These are phyloP conservation scores for Hermetia illucens DNA, from an alignment of 1,140 invertebrate genomes.

Conservation along the genomic window DNA sequence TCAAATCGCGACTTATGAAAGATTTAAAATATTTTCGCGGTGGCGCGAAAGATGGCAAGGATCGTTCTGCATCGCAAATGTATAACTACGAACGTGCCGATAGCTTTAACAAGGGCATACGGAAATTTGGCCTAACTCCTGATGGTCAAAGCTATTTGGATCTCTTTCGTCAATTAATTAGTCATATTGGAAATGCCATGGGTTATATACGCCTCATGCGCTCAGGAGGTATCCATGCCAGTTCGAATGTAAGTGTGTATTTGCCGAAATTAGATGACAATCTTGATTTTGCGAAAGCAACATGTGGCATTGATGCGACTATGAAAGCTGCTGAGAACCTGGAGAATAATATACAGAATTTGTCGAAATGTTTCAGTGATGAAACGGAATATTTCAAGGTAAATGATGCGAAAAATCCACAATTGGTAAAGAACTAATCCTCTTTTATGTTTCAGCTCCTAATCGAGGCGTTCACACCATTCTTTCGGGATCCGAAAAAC, in stretches of 20 bases:
- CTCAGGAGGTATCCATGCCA: constrained; percentile 85
- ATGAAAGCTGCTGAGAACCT: constrained; percentile 54
- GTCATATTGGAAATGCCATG: constrained; percentile 92
- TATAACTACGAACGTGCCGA: constrained; percentile 85
- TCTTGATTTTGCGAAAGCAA: constrained; percentile 45
- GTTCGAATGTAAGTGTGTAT: constrained; percentile 80
- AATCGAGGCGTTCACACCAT: constrained; percentile 82
- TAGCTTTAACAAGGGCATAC: constrained; percentile 86
- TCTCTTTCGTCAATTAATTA: constrained; percentile 81
- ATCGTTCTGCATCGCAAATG: constrained; percentile 31
- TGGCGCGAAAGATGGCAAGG: constrained; percentile 24
- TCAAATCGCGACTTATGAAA: constrained; percentile 87
- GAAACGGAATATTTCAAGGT: constrained; percentile 91
- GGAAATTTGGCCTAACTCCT: constrained; percentile 70
- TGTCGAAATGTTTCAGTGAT: constrained; percentile 78
- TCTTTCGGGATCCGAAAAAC: constrained; percentile 75
- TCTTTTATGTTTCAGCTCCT: constrained; percentile 45
- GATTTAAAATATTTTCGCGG: constrained; percentile 66
- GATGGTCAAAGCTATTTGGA: constrained; percentile 84
- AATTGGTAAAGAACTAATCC: background rate
- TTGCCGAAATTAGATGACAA: constrained; percentile 70
- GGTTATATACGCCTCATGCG: constrained; percentile 91
- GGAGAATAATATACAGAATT: constrained; percentile 59
- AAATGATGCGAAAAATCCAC: constrained; percentile 5
- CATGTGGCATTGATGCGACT: constrained; percentile 42